Evolutionary conservation across 2,113 vertebrate species (phyloP), one percentile per base, ranked within the genome.

Genomic region (Nannobrachium achirus): DNA sequence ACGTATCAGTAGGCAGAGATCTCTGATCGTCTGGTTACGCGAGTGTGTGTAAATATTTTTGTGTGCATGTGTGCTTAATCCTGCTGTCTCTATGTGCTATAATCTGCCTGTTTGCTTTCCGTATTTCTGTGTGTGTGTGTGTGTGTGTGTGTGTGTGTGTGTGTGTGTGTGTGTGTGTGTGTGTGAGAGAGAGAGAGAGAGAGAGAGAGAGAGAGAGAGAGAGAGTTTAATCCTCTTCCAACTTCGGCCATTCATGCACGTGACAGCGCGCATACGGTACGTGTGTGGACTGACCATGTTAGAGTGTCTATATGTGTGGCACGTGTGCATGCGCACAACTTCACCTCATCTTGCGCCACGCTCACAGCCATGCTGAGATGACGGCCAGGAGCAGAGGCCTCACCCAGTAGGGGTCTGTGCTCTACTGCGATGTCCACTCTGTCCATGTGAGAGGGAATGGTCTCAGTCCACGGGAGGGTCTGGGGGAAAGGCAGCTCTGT

Each of bases 51-150:
- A 25, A 46, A 16, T 55, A 56, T 68, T 61, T 58, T 61, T 44
- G 45, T 67, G 53, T 60, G 42, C 71, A 63, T 52, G 51, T 68
- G 59, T 72, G 41, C 59, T 58, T 82, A 69, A 79, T 82, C 71
- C 67, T 72, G 57, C 61, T 56, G 63, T 56, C 2, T 56, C 13
- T 71, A 51, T 79, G 50, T 68, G 53, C 66, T 45, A 56, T 82
- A 82, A 85, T 85, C 76, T 68, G 63, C 42, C 74, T 55, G 33
- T 64, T 48, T 48, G 33, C 4, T 44, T 33, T 69, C 38, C 44
- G 49, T 57, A 16, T 56, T 65, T 74, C 62, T 69, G 68, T 66
- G 63, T 68, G 50, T 66, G 66, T 51, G 72, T 56, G 49, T 42
- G 58, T 56, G 56, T 66, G 58, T 65, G 60, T 59, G 52, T 59